Evolutionary conservation across 2,113 vertebrate genomes (phyloP).

Genomic region (Alaudala cheleensis): DNA sequence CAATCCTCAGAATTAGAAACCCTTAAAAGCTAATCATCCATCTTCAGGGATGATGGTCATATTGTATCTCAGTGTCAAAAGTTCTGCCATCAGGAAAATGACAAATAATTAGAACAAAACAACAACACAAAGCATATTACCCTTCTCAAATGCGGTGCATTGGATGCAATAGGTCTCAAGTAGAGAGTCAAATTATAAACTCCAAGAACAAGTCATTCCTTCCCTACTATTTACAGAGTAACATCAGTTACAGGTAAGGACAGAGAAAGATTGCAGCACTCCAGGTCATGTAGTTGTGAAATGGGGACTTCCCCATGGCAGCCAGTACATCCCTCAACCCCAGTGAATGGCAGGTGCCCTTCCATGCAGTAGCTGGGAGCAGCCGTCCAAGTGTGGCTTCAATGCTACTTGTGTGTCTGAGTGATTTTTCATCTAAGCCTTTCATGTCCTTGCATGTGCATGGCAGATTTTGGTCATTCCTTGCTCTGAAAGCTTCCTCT

Average conservation of each 20-base stretch:
- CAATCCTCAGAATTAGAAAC: neutral
- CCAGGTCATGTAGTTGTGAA: neutral
- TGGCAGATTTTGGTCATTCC: neutral
- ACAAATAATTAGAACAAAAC: neutral
- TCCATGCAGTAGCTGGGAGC: neutral
- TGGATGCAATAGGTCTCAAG: neutral
- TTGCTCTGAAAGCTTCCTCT: neutral
- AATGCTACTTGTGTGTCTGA: neutral
- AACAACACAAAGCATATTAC: neutral
- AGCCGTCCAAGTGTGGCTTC: neutral
- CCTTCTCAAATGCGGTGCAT: neutral
- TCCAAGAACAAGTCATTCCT: neutral
- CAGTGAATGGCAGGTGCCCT: neutral
- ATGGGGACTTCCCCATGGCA: rapidly evolving
- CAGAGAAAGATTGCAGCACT: neutral
- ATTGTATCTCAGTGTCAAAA: neutral
- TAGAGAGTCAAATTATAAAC: neutral
- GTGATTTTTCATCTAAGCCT: neutral
- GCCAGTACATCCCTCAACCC: neutral
- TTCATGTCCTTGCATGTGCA: neutral
- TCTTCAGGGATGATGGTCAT: neutral
- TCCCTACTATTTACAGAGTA: neutral
- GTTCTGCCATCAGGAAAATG: neutral
- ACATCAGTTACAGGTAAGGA: neutral
- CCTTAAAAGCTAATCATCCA: neutral